Conservation (phyloP, 64 coral and sea anemone genomes). For the Trachythela sp. region DNA sequence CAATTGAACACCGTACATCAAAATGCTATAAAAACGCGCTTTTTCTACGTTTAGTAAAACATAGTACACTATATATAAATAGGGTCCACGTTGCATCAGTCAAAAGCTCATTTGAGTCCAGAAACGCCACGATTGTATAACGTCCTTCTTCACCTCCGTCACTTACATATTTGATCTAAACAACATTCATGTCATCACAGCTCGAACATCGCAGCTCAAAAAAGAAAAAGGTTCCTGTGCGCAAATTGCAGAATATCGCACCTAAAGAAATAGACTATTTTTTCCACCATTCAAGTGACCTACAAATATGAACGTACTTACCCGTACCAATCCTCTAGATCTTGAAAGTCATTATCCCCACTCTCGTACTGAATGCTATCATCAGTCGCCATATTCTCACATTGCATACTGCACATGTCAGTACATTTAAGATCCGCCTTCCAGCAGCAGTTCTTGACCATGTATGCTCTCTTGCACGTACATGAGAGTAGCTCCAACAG, state of each 20-base stretch:
- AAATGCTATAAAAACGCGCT: conserved; percentile 38
- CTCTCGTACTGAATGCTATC: conserved; percentile 31
- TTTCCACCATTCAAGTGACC: conserved; percentile 32
- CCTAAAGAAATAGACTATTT: conserved; percentile 46
- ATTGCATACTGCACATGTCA: conserved; percentile 42
- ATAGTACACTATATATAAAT: conserved; percentile 40
- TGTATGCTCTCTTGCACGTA: conserved; percentile 22
- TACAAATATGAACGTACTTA: too few relatives aligned
- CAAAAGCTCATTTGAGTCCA: conserved; percentile 23
- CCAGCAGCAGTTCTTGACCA: conserved; percentile 17
- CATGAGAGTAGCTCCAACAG: too few relatives aligned
- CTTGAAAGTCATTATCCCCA: conserved; percentile 53
- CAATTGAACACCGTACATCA: too few relatives aligned
- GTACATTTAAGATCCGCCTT: conserved; percentile 41
- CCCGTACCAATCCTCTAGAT: conserved; percentile 52
- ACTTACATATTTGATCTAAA: too few relatives aligned
- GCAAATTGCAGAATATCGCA: conserved; percentile 38
- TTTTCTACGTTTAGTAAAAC: conserved; percentile 37
- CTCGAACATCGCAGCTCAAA: conserved; percentile 17
- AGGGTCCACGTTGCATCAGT: conserved; percentile 30
- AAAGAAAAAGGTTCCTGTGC: conserved; percentile 31
- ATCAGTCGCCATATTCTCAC: conserved; percentile 30
- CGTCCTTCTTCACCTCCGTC: conserved; percentile 47
- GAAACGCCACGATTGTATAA: conserved; percentile 44
- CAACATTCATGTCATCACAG: too few relatives aligned